Evolutionary conservation across 2,113 vertebrate species (phyloP).

Genomic region (Sclerurus mexicanus): DNA sequence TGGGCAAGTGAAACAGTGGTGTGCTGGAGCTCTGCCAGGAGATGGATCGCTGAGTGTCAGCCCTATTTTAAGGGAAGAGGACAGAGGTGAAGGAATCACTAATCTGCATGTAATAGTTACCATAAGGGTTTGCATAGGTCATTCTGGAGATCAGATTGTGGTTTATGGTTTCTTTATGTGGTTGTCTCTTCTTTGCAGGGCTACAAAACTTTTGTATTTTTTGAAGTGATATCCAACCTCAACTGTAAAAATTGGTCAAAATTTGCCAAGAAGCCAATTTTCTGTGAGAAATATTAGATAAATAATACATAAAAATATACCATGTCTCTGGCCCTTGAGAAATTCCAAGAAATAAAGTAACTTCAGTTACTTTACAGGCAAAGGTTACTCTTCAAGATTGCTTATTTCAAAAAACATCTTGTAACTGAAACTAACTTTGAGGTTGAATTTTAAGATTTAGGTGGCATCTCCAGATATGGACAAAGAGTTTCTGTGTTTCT

Average conservation of each 20-base stretch:
- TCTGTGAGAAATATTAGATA: not conserved
- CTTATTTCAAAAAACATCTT: constrained; percentile 11
- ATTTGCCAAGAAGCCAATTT: not conserved
- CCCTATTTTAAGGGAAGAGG: not conserved
- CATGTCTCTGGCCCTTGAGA: not conserved
- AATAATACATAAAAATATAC: not conserved
- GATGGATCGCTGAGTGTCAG: not conserved
- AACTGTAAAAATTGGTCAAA: not conserved
- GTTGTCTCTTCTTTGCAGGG: not conserved
- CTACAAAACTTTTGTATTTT: not conserved
- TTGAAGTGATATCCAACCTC: not conserved
- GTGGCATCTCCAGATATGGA: not conserved
- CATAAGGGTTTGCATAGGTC: not conserved
- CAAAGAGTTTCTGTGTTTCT: not conserved
- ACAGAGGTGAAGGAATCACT: not conserved
- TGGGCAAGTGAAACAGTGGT: not conserved
- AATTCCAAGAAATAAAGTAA: not conserved
- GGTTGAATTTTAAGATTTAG: not conserved
- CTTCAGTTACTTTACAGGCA: not conserved
- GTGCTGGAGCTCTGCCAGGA: not conserved
- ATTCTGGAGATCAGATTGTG: not conserved
- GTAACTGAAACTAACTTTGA: not conserved
- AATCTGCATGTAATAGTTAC: accelerated
- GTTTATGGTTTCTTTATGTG: not conserved
- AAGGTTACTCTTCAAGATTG: not conserved